Percentiles rank a stretch among this genome's conserved stretches.
Evolutionary conservation across 2,113 vertebrate genomes (phyloP).

Genomic region (Pteruthius melanotis): DNA sequence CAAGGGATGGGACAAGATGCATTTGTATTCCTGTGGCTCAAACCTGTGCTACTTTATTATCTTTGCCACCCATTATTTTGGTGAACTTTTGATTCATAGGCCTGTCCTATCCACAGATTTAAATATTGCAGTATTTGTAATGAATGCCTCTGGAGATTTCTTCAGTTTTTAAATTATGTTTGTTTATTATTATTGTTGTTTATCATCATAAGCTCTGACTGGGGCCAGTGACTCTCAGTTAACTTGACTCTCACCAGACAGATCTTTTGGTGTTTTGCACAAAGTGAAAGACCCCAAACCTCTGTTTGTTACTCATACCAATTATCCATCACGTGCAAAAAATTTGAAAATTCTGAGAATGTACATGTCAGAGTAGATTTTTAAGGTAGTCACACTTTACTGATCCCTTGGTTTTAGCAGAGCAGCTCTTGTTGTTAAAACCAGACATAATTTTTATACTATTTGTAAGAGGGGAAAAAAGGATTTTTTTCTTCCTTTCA

Average conservation of each 20-base stretch:
- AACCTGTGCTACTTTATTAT: not conserved
- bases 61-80: not conserved
- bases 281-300: not conserved
- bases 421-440: not conserved
- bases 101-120: not conserved
- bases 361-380: not conserved
- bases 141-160: not conserved
- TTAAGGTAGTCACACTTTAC: not conserved
- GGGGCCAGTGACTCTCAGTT: not conserved
- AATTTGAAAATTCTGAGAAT: not conserved
- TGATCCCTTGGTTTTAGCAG: not conserved
- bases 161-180: not conserved
- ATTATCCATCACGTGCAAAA: not conserved
- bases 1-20: not conserved
- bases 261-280: not conserved
- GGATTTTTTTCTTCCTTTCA: not conserved
- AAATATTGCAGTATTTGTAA: not conserved
- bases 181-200: no score
- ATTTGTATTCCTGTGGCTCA: not conserved
- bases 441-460: not conserved
- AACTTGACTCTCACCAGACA: not conserved
- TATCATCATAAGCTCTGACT: not conserved
- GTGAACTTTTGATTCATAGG: not conserved
- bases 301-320: not conserved
- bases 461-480: not conserved